Base-by-base conservation (phyloP, 92 coral and sea anemone genomes). In the Diadumene lineata region DNA sequence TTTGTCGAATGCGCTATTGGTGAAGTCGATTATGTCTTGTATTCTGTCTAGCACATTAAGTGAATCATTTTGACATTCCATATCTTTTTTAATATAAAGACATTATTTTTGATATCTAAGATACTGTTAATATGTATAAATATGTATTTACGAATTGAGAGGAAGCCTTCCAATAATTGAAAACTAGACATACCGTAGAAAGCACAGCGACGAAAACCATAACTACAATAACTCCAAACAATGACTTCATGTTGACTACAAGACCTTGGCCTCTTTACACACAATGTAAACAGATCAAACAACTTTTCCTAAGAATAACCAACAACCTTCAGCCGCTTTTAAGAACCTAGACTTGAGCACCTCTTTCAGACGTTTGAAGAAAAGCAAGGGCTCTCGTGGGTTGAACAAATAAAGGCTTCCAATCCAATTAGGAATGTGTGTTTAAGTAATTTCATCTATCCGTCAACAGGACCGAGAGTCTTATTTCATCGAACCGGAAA, bases 361-460 rank as follows among this genome's bases (percentile, higher is more conserved):
- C n/a, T n/a, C n/a, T 0, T 11, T 34, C 1, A 6, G 56, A 43
- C 56, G 18, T 17, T 16, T 53, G 18, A 53, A 53, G 75, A 18
- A 70, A 70, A 22, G 31, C 23, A 18, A 16, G 19, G 21, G 32
- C 50, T 22, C 24, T 17, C 38, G 60, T 57, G 64, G 48, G n/a
- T 28, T 33, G 32, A 30, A 51, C 46, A 51, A 34, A 57, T 22
- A 66, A 70, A 70, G 60, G 46, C 44, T 11, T 50, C 38, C 43
- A 70, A 70, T 70, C 75, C 75, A 70, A 30, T 70, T 50, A 70
- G 75, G 75, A 70, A 70, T 70, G 75, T 51, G 65, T 70, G 25
- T 70, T 56, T 50, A 43, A 50, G 75, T 50, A 50, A 50, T 33
- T 62, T 31, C 68, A 62, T 62, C 51, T 32, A 70, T 30, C 43